Evolutionary conservation across 2,888 invertebrate species (phyloP).

Genomic region (Seladonia tumulorum): DNA sequence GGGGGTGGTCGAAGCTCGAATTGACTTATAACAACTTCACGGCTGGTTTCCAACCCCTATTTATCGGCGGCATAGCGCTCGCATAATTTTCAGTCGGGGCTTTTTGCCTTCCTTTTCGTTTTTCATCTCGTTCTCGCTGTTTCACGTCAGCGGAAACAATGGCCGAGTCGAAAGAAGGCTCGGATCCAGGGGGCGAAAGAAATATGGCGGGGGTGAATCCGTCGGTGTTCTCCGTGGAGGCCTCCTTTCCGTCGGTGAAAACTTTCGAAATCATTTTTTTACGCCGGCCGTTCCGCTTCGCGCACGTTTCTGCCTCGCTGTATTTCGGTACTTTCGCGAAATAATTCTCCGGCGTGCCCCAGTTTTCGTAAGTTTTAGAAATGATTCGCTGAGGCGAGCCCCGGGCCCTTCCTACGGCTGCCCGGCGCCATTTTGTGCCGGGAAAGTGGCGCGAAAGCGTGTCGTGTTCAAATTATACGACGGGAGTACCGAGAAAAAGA

Average conservation of each 20-base stretch:
- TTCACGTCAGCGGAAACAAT: slow-evolving; percentile 7
- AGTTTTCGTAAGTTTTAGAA: not conserved
- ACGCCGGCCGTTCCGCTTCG: not conserved
- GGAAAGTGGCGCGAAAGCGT: not conserved
- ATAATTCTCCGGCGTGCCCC: not conserved
- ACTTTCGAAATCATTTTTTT: slow-evolving; percentile 13
- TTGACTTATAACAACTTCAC: not conserved
- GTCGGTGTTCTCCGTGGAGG: not conserved
- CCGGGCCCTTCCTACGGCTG: not conserved
- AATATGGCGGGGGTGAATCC: not conserved
- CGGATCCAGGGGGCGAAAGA: not conserved
- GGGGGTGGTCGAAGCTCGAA: not conserved
- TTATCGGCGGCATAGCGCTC: not conserved
- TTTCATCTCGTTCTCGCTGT: not conserved
- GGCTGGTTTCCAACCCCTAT: not conserved
- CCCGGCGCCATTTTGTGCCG: not conserved
- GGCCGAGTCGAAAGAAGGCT: not conserved
- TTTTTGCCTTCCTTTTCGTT: not conserved
- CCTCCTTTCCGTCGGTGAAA: not conserved
- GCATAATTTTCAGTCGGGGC: not conserved
- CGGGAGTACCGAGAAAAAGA: not conserved
- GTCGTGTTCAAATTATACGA: not conserved
- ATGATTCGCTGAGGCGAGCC: not conserved
- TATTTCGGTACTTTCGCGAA: not conserved
- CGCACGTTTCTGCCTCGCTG: not conserved